Evolutionary conservation across 2,113 vertebrate species (phyloP).

Genomic region (Eublepharis macularius): DNA sequence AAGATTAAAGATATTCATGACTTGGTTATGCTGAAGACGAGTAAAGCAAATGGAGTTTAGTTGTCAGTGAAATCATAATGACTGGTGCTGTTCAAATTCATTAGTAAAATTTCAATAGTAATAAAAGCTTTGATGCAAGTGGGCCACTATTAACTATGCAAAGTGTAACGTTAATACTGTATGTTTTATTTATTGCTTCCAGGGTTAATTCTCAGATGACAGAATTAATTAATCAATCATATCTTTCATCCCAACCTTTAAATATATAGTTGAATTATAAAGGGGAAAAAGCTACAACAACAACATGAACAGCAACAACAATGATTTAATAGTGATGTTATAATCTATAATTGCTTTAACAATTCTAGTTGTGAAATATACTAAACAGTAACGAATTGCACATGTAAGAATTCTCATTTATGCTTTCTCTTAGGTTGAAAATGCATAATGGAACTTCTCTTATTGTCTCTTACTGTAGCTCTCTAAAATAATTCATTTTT

Average conservation of each 20-base stretch:
- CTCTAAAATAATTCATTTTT: neutral
- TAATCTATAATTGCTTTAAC: neutral
- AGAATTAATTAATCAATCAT: constrained; percentile 40
- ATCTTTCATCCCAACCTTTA: constrained; percentile 37
- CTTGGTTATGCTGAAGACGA: constrained; percentile 29
- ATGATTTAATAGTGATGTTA: too few relatives aligned
- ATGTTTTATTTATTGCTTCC: neutral
- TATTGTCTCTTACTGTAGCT: neutral
- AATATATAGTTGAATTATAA: constrained; percentile 15
- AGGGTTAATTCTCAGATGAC: neutral
- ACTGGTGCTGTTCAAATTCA: constrained; percentile 10
- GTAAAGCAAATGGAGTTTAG: constrained; percentile 38
- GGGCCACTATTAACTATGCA: constrained; percentile 19
- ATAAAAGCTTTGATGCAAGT: constrained; percentile 14
- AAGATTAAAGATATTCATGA: constrained; percentile 30
- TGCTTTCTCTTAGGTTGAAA: neutral
- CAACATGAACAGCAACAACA: neutral
- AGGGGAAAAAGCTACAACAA: neutral
- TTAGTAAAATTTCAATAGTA: constrained; percentile 38
- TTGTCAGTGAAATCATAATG: constrained; percentile 31
- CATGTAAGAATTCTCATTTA: neutral
- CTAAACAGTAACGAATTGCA: neutral
- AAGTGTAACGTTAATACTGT: constrained; percentile 38
- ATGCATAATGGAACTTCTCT: neutral
- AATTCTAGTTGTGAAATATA: neutral